phyloP scores from a whole-genome alignment of 2,797 vertebrate genomes.

The Spheniscus humboldti region DNA sequence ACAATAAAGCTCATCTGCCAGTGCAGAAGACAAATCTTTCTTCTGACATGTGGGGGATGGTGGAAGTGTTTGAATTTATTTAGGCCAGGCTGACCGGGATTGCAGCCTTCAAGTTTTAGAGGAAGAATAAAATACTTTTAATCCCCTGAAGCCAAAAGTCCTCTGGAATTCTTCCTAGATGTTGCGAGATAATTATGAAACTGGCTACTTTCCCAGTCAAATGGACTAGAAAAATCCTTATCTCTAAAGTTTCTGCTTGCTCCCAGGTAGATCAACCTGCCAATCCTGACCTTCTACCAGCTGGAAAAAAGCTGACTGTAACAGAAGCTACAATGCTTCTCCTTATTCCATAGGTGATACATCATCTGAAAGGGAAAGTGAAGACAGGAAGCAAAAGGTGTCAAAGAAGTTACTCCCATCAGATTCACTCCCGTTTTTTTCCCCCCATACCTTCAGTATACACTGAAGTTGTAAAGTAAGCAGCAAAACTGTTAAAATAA shows the following conservation, averaged over 20 bases:
- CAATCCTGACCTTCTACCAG: constrained; percentile 46
- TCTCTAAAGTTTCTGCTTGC: constrained; percentile 20
- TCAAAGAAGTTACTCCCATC: not conserved
- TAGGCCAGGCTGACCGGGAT: not conserved
- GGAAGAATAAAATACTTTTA: constrained; percentile 30
- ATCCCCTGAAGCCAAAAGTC: constrained; percentile 20
- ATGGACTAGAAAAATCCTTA: constrained; percentile 58
- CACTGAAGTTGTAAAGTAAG: not conserved
- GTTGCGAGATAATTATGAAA: constrained; percentile 18
- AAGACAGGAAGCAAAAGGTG: not conserved
- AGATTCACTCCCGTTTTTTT: not conserved
- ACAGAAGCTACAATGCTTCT: not conserved
- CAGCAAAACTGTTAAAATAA: not conserved
- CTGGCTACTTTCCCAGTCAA: constrained; percentile 59
- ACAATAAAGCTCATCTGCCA: not conserved
- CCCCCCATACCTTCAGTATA: fast-evolving
- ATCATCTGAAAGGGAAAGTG: constrained; percentile 1
- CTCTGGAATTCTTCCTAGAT: constrained; percentile 43
- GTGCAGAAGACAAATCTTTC: not conserved
- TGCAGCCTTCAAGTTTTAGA: not conserved
- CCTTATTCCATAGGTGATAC: not conserved
- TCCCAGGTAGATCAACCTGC: constrained; percentile 55
- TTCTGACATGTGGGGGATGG: not conserved
- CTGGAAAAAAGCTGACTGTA: constrained; percentile 24
- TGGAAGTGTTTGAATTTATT: not conserved